phyloP scores from a whole-genome alignment of 2,113 vertebrate species.

The Hydrolagus affinis region DNA sequence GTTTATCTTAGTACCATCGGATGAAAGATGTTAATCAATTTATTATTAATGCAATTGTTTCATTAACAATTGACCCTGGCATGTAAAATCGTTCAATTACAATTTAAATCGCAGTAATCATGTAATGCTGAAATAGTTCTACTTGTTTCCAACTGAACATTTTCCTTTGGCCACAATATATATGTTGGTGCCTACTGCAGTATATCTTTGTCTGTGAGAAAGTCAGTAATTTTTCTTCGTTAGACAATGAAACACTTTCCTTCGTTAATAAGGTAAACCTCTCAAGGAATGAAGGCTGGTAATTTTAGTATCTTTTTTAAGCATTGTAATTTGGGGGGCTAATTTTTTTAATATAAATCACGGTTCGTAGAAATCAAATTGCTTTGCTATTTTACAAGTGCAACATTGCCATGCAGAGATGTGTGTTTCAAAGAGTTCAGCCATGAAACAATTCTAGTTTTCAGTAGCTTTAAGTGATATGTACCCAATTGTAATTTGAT shows the following conservation, averaged over 20 bases:
- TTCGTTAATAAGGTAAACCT: no score
- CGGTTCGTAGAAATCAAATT: not conserved
- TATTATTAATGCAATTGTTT: not conserved
- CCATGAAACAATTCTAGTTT: not conserved
- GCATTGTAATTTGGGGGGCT: not conserved
- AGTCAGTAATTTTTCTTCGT: no score
- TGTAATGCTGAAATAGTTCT: not conserved
- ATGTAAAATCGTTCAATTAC: not conserved
- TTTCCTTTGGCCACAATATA: not conserved
- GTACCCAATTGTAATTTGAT: not conserved
- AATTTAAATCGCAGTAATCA: not conserved
- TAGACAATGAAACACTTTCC: not conserved
- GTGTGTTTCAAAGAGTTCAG: not conserved
- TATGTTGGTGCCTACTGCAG: not conserved
- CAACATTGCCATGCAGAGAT: not conserved
- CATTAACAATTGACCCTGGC: not conserved
- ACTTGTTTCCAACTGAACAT: not conserved
- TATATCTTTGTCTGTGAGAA: no score
- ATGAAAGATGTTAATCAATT: not conserved
- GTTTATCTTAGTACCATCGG: no score
- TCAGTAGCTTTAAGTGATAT: not conserved
- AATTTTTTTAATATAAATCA: not conserved
- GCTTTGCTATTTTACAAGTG: not conserved
- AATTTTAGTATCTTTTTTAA: not conserved
- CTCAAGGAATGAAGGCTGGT: not conserved